Evolutionary conservation across 2,113 vertebrate species (phyloP).

Genomic region (Pagrus major): DNA sequence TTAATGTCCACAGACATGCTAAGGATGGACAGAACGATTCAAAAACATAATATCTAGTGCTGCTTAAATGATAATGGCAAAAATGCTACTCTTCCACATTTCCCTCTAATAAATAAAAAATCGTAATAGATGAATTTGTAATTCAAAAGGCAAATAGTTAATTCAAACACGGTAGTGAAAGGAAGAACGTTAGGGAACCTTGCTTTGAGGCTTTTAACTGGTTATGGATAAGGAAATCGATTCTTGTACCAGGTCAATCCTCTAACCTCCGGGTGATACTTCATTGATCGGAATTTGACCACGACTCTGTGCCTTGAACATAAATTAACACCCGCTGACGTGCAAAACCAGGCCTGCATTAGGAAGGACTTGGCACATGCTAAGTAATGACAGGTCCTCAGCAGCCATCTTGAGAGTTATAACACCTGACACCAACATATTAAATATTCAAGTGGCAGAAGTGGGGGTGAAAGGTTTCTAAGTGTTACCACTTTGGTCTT

Average conservation of each 20-base stretch:
- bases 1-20: slow-evolving; percentile 16
- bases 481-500: slow-evolving; percentile 67
- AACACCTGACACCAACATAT: slow-evolving; percentile 65
- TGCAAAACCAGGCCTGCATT: slow-evolving; percentile 66
- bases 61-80: slow-evolving; percentile 1
- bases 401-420: slow-evolving; percentile 65
- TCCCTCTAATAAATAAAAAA: neutral
- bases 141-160: slow-evolving; percentile 5
- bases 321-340: slow-evolving; percentile 81
- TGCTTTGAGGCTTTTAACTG: slow-evolving; percentile 14
- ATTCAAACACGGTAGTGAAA: slow-evolving; percentile 16
- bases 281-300: slow-evolving; percentile 79
- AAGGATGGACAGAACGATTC: neutral
- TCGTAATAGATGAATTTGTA: slow-evolving; percentile 6
- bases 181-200: neutral
- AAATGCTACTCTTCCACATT: neutral
- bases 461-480: slow-evolving; percentile 59
- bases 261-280: slow-evolving; percentile 47
- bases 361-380: slow-evolving; percentile 57
- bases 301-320: slow-evolving; percentile 64
- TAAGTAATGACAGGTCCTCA: slow-evolving; percentile 70
- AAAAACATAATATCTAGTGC: neutral
- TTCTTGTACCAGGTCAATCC: slow-evolving; percentile 59
- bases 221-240: slow-evolving; percentile 62
- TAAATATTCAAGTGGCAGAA: slow-evolving; percentile 71